Evolutionary conservation across 2,888 invertebrate species (phyloP).

Genomic region (Homarus gammarus): DNA sequence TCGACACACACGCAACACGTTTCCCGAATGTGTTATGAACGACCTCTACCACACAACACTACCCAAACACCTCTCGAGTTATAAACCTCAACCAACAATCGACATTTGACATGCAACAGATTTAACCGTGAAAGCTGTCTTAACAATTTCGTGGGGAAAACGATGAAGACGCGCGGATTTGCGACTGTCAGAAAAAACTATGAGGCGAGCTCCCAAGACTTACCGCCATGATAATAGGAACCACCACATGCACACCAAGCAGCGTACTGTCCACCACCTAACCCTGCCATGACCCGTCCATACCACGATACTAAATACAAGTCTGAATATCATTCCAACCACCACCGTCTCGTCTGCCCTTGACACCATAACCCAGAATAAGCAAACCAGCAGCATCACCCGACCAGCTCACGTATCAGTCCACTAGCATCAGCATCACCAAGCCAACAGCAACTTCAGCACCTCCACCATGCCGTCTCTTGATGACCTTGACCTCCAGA

Average conservation of each 20-base stretch:
- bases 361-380: no score
- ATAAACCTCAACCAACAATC: background rate
- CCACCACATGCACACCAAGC: no score
- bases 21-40: background rate
- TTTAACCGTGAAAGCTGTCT: no score
- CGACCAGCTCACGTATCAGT: no score
- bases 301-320: background rate
- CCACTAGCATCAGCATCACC: no score
- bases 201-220: background rate
- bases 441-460: no score
- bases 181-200: background rate
- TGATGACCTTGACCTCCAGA: slow-evolving; percentile 70
- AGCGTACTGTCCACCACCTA: no score
- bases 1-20: background rate
- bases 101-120: background rate
- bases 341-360: no score
- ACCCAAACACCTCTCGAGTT: background rate
- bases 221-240: background rate
- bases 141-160: background rate
- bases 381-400: no score
- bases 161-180: background rate
- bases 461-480: slow-evolving; percentile 53
- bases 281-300: no score
- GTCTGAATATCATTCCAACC: background rate
- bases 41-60: background rate